Base-by-base conservation (phyloP, 2,888 invertebrate genomes). In the Tachina grossa region DNA sequence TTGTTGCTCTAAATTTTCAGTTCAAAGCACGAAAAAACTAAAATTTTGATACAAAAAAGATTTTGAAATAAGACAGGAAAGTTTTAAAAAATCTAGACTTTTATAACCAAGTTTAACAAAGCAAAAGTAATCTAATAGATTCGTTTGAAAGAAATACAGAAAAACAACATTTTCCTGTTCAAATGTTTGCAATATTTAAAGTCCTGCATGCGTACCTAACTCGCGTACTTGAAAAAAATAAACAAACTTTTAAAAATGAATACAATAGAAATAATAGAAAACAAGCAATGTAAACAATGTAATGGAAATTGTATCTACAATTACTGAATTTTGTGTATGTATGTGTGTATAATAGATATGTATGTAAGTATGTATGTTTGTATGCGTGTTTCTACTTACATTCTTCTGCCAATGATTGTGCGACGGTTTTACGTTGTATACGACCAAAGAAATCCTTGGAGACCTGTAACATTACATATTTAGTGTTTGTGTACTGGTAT, bases 381-480 rank as follows among this genome's bases (percentile, higher is more conserved):
- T n/a, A n/a, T n/a, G n/a, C n/a, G n/a, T n/a, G 14, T 57, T 41
- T 61, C n/a, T 61, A 88, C 89, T 88, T 89, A 93, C 93, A 89
- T 85, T 92, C 92, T 39, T 92, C 91, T 6, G 65, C 79, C 75
- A 83, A 76, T 72, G 79, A 76, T 75, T 85, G 83, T 9, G 89
- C 88, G 49, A 89, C 75, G 63, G 89, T 84, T 87, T 92, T 92
- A 83, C 90, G 90, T 9, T 94, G 94, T 75, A 95, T 92, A 19
- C 95, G 93, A 0, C 95, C 95, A 89, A 95, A 95, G 92, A 95
- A 95, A 88, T 95, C 95, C 89, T 94, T 95, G 59, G 94, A 94
- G 59, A 95, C 93, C 94, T 95, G 92, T 1, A 93, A 83, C 10
- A 61, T 68, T 51, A 80, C 69, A 77, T 63, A 82, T 78, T 78